Evolutionary conservation across 53 echinoderm and acorn worm species (phyloP).

Genomic region (Pentamera pediparva): DNA sequence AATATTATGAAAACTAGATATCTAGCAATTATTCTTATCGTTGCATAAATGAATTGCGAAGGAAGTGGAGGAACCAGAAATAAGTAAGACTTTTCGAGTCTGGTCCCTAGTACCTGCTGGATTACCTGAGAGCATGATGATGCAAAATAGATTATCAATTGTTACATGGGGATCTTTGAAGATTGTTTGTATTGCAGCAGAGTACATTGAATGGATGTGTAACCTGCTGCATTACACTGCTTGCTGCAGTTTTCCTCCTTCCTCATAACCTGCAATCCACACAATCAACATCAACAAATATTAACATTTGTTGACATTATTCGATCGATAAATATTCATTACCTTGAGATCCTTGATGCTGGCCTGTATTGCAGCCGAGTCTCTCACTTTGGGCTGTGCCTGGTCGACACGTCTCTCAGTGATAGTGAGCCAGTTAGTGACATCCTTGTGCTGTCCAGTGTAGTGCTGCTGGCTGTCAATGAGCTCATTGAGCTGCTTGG

Average conservation of each 20-base stretch:
- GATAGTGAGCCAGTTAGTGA: slow-evolving; percentile 73
- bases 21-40: too few species aligned
- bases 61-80: too few species aligned
- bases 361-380: slow-evolving; percentile 75
- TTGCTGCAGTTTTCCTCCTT: background rate
- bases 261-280: background rate
- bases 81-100: too few species aligned
- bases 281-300: background rate
- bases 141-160: too few species aligned
- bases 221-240: background rate
- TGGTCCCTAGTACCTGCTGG: too few species aligned
- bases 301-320: background rate
- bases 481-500: slow-evolving; percentile 69
- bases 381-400: slow-evolving; percentile 56
- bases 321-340: background rate
- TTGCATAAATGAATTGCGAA: too few species aligned
- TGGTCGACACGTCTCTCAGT: slow-evolving; percentile 77
- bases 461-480: slow-evolving; percentile 56
- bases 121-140: too few species aligned
- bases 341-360: slow-evolving; percentile 90
- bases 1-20: too few species aligned
- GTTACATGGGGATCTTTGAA: too few species aligned
- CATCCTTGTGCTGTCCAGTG: slow-evolving; percentile 67
- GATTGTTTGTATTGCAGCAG: too few species aligned
- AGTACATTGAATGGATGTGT: too few species aligned